Conservation (phyloP, 2,888 invertebrate genomes). For the Patella pellucida region DNA sequence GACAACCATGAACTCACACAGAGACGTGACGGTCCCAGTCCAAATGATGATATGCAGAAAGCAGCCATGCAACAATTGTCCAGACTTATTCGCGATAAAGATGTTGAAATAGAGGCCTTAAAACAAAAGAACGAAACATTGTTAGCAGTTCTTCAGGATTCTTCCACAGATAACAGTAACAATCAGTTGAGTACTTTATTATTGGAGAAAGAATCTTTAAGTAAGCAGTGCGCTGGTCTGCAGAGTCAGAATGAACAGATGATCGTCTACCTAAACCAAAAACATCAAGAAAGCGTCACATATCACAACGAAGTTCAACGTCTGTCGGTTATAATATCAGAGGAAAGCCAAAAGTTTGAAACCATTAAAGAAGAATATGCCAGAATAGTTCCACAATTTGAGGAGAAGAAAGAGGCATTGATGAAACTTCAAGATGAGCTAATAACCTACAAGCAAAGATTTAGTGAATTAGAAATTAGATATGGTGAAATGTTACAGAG, state of each 20-base stretch:
- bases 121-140: constrained; percentile 70
- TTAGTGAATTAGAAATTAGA: constrained; percentile 65
- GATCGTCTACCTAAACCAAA: constrained; percentile 77
- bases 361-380: constrained; percentile 60
- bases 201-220: constrained; percentile 69
- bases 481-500: constrained; percentile 59
- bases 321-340: constrained; percentile 70
- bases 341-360: constrained; percentile 56
- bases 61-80: constrained; percentile 71
- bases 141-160: constrained; percentile 66
- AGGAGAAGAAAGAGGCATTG: constrained; percentile 69
- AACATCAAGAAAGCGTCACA: constrained; percentile 87
- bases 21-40: constrained; percentile 37
- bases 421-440: constrained; percentile 69
- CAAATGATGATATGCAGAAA: constrained; percentile 68
- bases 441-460: constrained; percentile 65
- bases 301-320: constrained; percentile 90
- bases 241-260: constrained; percentile 71
- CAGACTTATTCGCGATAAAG: constrained; percentile 70
- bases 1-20: constrained; percentile 62
- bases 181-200: constrained; percentile 65
- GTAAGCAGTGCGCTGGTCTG: constrained; percentile 79
- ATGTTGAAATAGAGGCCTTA: constrained; percentile 71
- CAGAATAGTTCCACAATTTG: constrained; percentile 66
- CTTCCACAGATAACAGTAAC: constrained; percentile 45